Percentiles rank a stretch among this genome's conserved stretches.
Evolutionary conservation across 2,113 vertebrate species (phyloP).

Genomic region (Naja naja): DNA sequence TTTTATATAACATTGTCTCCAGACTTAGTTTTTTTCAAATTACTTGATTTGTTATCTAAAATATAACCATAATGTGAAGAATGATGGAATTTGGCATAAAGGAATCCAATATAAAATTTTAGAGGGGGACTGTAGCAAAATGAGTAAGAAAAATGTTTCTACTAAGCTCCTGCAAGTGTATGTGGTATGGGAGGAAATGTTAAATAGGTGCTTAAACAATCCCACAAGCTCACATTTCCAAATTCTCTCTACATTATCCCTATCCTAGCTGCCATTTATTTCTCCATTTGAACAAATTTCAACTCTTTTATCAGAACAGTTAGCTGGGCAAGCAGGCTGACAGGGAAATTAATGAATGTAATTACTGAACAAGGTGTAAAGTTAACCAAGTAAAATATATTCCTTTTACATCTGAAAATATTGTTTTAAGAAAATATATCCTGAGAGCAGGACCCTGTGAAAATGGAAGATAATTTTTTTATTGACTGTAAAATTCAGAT

Average conservation of each 20-base stretch:
- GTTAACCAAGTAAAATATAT: not conserved
- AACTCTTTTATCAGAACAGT: not conserved
- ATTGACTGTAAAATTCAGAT: conserved; percentile 34
- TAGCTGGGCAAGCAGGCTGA: not conserved
- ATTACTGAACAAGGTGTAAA: not conserved
- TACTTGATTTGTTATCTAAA: not conserved
- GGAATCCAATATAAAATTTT: not conserved
- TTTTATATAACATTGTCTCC: not conserved
- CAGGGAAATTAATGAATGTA: conserved; percentile 14
- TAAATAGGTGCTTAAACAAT: not conserved
- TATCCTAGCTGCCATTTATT: not conserved
- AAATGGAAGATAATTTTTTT: conserved; percentile 35
- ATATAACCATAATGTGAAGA: not conserved
- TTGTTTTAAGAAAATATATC: conserved; percentile 13
- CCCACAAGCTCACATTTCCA: not conserved
- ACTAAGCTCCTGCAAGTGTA: not conserved
- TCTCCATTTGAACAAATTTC: not conserved
- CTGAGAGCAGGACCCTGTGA: conserved; percentile 1
- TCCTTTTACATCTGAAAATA: not conserved
- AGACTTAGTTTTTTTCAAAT: not conserved
- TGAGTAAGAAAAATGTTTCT: not conserved
- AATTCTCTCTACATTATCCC: not conserved
- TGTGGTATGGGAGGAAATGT: not conserved
- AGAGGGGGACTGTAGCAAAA: not conserved
- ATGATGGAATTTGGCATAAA: not conserved